Base-by-base conservation (phyloP, 2,888 invertebrate species). In the Agelastica alni region DNA sequence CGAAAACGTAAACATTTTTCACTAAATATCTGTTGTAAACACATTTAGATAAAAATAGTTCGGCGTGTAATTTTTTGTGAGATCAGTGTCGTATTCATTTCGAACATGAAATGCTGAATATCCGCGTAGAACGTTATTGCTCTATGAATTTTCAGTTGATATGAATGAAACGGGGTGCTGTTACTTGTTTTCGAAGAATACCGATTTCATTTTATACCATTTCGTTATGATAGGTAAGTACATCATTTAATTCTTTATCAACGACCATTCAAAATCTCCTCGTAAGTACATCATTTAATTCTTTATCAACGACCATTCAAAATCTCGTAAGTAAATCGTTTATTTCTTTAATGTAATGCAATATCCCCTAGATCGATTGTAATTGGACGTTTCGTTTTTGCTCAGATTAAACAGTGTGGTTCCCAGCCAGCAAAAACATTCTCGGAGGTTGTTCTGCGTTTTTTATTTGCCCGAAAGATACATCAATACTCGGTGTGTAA, bases 161-260 rank as follows among this genome's bases (percentile, higher is more conserved):
- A 39, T 39, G 37, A 41, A 42, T 32, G 49, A 37, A 53, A 49
- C 44, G 12, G 18, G 7, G 18, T 18, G 37, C 20, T 39, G 2
- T 7, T 12, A 39, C 18, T 39, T 20, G 18, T 39, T 39, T 6
- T 39, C 37, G 18, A 3, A n/a, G 7, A 18, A 10, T 20, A 10
- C 20, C 20, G 20, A 20, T 39, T 39, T 39, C 3, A n/a, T 39
- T 20, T 39, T 39, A 39, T 18, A 18, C 20, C 18, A 39, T 39
- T 39, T 39, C 12, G 37, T 48, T 53, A 58, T 58, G 58, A 56
- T 56, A 60, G 58, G 58, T 58, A 39, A 60, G 60, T 57, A 10
- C 17, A 10, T 2, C 18, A 6, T 22, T 17, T 26, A 26, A n/a
- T n/a, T n/a, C n/a, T n/a, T n/a, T n/a, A n/a, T n/a, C n/a, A n/a